Conservation (phyloP, 1,140 invertebrate species). For the Platyura marginata region DNA sequence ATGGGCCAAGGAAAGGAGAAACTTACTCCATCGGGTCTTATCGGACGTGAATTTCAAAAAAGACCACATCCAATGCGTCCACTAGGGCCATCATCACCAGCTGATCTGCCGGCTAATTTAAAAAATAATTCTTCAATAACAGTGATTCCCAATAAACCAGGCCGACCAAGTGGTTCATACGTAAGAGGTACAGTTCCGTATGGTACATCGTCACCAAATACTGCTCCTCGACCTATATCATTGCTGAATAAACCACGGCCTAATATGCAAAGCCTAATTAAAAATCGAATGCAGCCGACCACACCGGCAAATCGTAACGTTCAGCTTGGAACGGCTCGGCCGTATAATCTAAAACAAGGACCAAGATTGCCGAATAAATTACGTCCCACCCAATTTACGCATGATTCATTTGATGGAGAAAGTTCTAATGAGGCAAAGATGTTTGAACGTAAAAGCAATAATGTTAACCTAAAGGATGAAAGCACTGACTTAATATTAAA, state of each 20-base stretch:
- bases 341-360: neutral
- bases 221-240: neutral
- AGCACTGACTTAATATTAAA: neutral
- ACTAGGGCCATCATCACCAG: neutral
- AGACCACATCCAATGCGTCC: neutral
- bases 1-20: slow-evolving; percentile 3
- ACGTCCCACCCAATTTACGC: too few species aligned
- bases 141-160: neutral
- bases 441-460: neutral
- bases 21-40: neutral
- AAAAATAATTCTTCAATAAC: neutral
- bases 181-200: neutral
- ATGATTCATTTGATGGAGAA: neutral
- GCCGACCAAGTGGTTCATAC: neutral
- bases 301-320: neutral
- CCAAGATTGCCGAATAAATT: neutral
- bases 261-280: neutral
- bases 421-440: neutral
- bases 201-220: neutral
- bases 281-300: neutral
- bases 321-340: neutral
- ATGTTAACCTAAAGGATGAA: too few species aligned
- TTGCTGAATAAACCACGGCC: neutral
- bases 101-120: neutral
- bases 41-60: neutral